Base-by-base conservation (phyloP, 2,113 vertebrate genomes). In the Morone chrysops region DNA sequence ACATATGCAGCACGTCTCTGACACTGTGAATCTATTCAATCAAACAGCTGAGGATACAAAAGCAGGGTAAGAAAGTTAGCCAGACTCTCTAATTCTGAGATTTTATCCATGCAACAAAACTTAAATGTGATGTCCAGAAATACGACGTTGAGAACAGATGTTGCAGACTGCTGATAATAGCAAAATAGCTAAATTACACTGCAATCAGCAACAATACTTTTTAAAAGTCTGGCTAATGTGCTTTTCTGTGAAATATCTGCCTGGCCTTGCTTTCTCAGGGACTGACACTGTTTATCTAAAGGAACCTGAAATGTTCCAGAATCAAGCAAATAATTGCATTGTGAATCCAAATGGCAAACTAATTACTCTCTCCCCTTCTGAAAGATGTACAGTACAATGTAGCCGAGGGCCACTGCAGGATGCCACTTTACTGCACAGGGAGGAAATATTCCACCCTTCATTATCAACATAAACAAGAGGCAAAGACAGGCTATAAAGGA, bases 321-420 rank as follows among this genome's bases (percentile, higher is more conserved):
- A 87, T 89, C 81, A 68, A 73, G 76, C 54, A 80, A 90, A 87
- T 92, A 91, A 92, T 86, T 92, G 88, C 84, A 82, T 74, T 60
- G 86, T 91, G 81, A 89, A 91, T 93, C 87, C 85, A 90, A 93
- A 93, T 86, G 84, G 82, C 85, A 87, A 87, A 90, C 89, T 93
- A 92, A 94, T 94, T 92, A 93, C 82, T 89, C 83, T 85, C 74
- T 59, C 73, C 66, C 60, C 78, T 57, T 86, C 75, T 81, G 60
- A 81, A 81, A 80, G 87, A 84, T 79, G 74, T 63, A 75, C 76
- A 81, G 88, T 75, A 72, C 70, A 25, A 77, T 59, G 61, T 80
- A 85, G 79, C 57, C 69, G 66, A 80, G 59, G 79, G 51, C 61
- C 70, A 51, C 86, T 59, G 84, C 83, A 79, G 85, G 92, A 88